A percentile compares a stretch with the other conserved stretches of the same genome.
phyloP scores from a whole-genome alignment of 2,113 vertebrate species.

The Zootoca vivipara region DNA sequence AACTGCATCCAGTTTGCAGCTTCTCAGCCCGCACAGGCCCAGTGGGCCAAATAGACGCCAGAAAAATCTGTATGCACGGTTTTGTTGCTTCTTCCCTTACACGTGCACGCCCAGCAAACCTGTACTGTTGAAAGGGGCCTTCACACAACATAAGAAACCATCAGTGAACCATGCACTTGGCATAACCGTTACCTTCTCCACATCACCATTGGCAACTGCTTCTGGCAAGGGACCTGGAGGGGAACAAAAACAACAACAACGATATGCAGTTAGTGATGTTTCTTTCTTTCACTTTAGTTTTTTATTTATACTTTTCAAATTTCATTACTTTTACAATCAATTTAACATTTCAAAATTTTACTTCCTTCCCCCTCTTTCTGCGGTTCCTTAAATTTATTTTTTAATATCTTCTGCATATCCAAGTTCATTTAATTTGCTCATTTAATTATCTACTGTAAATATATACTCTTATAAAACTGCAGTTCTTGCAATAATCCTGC shows the following conservation, averaged over 20 bases:
- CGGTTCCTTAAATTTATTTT: no score
- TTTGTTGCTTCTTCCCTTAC: no score
- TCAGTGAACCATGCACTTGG: background rate
- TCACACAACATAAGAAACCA: background rate
- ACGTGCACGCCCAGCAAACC: background rate
- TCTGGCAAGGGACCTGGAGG: conserved; percentile 86
- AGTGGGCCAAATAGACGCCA: background rate
- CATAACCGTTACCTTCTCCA: conserved; percentile 84
- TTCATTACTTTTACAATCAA: no score
- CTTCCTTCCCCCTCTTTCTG: no score
- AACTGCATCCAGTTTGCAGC: background rate
- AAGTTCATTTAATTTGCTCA: no score
- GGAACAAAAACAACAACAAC: conserved; percentile 2
- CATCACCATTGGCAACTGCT: conserved; percentile 83
- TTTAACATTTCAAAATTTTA: no score
- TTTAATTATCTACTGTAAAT: no score
- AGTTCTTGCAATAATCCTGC: no score
- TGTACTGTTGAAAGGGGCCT: background rate
- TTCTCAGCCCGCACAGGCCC: background rate
- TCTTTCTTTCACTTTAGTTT: background rate
- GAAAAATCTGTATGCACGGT: background rate
- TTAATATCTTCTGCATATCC: no score
- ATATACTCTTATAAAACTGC: no score
- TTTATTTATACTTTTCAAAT: no score
- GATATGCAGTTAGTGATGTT: background rate